phyloP scores from a whole-genome alignment of 1,140 invertebrate species.

The Pseudachorutes palmiensis region DNA sequence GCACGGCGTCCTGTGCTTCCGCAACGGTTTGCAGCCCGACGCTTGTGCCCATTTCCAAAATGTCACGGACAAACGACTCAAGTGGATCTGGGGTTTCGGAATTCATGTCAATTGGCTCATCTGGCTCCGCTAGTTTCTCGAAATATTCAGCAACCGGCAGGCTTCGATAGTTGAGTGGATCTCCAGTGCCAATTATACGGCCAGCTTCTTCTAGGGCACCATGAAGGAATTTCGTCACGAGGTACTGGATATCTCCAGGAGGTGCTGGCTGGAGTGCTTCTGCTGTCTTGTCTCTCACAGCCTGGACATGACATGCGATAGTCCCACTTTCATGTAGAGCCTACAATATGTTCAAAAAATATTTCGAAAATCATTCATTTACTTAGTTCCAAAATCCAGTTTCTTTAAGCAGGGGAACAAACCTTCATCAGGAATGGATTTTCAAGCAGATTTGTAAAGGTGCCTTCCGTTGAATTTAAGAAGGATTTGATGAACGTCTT shows the following conservation, averaged over 20 bases:
- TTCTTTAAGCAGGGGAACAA: too few relatives aligned
- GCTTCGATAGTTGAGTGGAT: slow-evolving; percentile 14
- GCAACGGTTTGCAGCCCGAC: neutral
- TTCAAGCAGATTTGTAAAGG: neutral
- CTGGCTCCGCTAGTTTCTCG: neutral
- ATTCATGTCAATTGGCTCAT: slow-evolving; percentile 1
- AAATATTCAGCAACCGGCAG: neutral
- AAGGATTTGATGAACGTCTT: neutral
- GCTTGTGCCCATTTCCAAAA: slow-evolving; percentile 5
- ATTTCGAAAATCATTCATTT: slow-evolving; percentile 4
- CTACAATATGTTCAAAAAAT: neutral
- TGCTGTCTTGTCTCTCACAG: neutral
- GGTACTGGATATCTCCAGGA: slow-evolving; percentile 1
- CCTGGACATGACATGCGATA: neutral
- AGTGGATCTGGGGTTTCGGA: neutral
- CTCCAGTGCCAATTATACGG: slow-evolving; percentile 16
- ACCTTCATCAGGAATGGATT: neutral
- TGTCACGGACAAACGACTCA: slow-evolving; percentile 1
- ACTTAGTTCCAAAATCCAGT: too few relatives aligned
- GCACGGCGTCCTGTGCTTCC: neutral
- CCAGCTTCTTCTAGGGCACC: slow-evolving; percentile 21
- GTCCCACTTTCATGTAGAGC: slow-evolving; percentile 5
- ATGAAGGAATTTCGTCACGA: slow-evolving; percentile 13
- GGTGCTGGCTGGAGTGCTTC: neutral
- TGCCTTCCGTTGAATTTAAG: neutral